phyloP scores from a whole-genome alignment of 2,888 invertebrate species.

The Drosophila atroscutellata region DNA sequence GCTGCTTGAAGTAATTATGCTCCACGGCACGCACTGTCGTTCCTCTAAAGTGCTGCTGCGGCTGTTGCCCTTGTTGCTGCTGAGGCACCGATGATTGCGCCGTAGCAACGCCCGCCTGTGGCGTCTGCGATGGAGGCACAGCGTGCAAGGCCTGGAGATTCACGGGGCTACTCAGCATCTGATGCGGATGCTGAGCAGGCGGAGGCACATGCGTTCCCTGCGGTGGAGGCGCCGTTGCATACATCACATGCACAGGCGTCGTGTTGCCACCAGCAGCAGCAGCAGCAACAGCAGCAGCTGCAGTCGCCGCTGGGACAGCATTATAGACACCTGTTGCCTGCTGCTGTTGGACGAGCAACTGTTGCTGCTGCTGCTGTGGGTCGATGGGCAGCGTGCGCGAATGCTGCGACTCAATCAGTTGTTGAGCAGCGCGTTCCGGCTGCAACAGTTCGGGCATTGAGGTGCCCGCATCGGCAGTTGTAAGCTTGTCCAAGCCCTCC shows the following conservation, averaged over 20 bases:
- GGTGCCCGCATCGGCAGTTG: conserved; percentile 41
- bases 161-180: conserved; percentile 72
- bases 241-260: conserved; percentile 80
- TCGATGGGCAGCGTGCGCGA: conserved; percentile 41
- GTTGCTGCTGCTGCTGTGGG: conserved; percentile 60
- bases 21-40: conserved; percentile 88
- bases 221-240: conserved; percentile 54
- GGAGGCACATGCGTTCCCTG: conserved; percentile 47
- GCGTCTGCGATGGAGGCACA: conserved; percentile 49
- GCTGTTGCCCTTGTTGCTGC: conserved; percentile 52
- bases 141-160: conserved; percentile 72
- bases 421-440: conserved; percentile 53
- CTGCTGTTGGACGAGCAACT: conserved; percentile 52
- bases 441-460: conserved; percentile 56
- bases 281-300: conserved; percentile 43
- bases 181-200: conserved; percentile 60
- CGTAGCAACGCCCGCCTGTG: conserved; percentile 51
- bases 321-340: conserved; percentile 53
- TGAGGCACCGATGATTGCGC: conserved; percentile 29
- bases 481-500: conserved; percentile 72
- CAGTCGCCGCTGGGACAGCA: conserved; percentile 26
- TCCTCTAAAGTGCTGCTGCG: conserved; percentile 83
- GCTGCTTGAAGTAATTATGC: conserved; percentile 87
- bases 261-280: conserved; percentile 59
- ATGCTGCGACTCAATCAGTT: conserved; percentile 48